A percentile compares a stretch with the other conserved stretches of the same genome.
phyloP scores from a whole-genome alignment of 2,888 invertebrate genomes.

The Oxytorus armatus region DNA sequence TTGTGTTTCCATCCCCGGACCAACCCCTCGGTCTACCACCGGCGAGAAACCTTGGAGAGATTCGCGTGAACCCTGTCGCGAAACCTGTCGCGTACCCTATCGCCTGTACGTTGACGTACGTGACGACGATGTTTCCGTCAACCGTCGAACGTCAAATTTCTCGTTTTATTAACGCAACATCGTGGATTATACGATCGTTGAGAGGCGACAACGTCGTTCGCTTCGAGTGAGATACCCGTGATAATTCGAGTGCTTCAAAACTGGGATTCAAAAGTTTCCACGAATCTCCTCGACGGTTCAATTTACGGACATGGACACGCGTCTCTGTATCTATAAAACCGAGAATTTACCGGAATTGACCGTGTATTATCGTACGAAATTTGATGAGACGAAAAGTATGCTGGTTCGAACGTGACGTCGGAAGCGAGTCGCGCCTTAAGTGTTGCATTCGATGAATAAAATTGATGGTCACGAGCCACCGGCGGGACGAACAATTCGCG shows the following conservation, averaged over 20 bases:
- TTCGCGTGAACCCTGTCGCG: slow-evolving; percentile 33
- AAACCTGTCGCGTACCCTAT: too few species aligned
- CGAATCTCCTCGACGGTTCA: slow-evolving; percentile 2
- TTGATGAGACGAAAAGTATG: not conserved
- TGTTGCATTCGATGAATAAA: too few species aligned
- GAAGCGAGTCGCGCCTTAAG: too few species aligned
- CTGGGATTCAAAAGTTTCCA: not conserved
- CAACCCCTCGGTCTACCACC: slow-evolving; percentile 31
- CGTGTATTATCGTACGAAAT: not conserved
- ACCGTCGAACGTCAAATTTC: slow-evolving; percentile 21
- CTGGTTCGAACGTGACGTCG: too few species aligned
- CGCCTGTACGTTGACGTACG: slow-evolving; percentile 24
- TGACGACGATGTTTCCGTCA: not conserved
- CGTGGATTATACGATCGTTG: slow-evolving; percentile 17
- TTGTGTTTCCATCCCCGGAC: slow-evolving; percentile 7
- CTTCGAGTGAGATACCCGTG: slow-evolving; percentile 17
- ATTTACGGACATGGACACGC: slow-evolving; percentile 12
- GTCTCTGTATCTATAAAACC: not conserved
- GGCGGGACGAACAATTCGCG: not conserved
- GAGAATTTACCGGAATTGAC: not conserved
- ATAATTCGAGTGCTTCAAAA: not conserved
- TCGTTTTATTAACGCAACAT: not conserved
- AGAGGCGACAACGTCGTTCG: not conserved
- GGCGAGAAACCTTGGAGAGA: slow-evolving; percentile 14
- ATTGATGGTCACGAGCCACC: not conserved